Base-by-base conservation (phyloP, 2,797 vertebrate species). In the Rhadinocentrus ornatus region DNA sequence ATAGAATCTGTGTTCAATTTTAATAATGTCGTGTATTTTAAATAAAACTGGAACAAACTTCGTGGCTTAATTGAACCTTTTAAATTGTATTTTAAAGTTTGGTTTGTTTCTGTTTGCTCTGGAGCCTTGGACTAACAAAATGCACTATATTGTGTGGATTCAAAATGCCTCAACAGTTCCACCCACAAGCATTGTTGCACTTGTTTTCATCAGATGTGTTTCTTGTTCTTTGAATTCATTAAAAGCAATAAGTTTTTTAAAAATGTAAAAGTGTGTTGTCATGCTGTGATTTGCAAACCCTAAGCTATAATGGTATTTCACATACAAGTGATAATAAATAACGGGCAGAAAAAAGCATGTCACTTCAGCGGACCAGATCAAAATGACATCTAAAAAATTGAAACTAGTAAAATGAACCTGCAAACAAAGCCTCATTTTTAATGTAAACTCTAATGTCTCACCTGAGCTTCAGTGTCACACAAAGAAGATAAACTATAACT, bases 111-210 rank as follows among this genome's bases (percentile, higher is more conserved):
- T 0, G 31, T 68, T 68, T 63, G n/a, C 10, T 66, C 27, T 71
- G 56, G 1, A 1, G 34, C 62, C 46, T 6, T 5, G 0, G 77
- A 61, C 31, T 16, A 48, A 56, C 62, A 71, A 78, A 77, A 71
- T 84, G 80, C 62, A 75, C 75, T 83, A 62, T 20, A 50, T 56
- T 18, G 13, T 67, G 74, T 77, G 62, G 71, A 69, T 77, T 71
- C 26, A 56, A 63, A 53, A 69, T 80, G 8, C 73, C 32, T 77
- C 64, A 63, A 68, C 62, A 69, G 20, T 53, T 85, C 66, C 64
- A 53, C 71, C 78, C 69, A 82, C 79, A 63, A 61, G 71, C 76
- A 48, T 53, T 37, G 39, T 81, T 85, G 71, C 62, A 86, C 76
- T 65, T 31, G 76, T 72, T 53, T 12, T 20, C 18, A 77, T 71